Base-by-base conservation (phyloP, 1,140 invertebrate species). In the Dolichoris vasculosae region DNA sequence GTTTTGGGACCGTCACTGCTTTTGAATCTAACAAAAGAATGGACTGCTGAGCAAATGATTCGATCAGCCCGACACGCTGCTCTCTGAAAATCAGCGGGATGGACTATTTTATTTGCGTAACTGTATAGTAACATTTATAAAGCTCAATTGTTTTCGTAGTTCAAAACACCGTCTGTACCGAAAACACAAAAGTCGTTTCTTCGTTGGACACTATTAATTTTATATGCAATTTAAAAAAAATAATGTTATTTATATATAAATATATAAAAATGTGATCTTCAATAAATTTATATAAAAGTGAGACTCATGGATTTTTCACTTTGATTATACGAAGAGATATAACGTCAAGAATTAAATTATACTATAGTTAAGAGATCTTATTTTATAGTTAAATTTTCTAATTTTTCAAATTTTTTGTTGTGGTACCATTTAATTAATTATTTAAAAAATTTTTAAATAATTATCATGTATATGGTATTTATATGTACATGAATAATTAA, bases 301-400 rank as follows among this genome's bases (percentile, higher is more conserved):
- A 69, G 26, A 2, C 13, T 64, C 15, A 83, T 84, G 46, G 63
- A 84, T 84, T 71, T 51, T 7, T 7, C 7, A 0, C 30, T 17
- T 26, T 20, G 13, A 26, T 75, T 35, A 13, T 35, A 26, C 23
- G 13, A 46, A 7, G 4, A 3, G 32, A 55, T 30, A 38, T 0
- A 38, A 64, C 9, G 30, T 83, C 73, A 77, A 83, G 75, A 83
- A 59, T 83, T 75, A 4, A 83, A 83, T 26, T 26, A 38, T 48
- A 40, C 48, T 55, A 71, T n/a, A 26, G 30, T 11, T 23, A 40
- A 71, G n/a, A n/a, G n/a, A n/a, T n/a, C n/a, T n/a, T n/a, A n/a
- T n/a, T n/a, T n/a, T n/a, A n/a, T n/a, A n/a, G n/a, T n/a, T n/a
- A n/a, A n/a, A n/a, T n/a, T n/a, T n/a, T n/a, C n/a, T n/a, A n/a